Evolutionary conservation across 1,140 invertebrate species (phyloP), one percentile per base, ranked within the genome.

Genomic region (Wiebesia pumilae): DNA sequence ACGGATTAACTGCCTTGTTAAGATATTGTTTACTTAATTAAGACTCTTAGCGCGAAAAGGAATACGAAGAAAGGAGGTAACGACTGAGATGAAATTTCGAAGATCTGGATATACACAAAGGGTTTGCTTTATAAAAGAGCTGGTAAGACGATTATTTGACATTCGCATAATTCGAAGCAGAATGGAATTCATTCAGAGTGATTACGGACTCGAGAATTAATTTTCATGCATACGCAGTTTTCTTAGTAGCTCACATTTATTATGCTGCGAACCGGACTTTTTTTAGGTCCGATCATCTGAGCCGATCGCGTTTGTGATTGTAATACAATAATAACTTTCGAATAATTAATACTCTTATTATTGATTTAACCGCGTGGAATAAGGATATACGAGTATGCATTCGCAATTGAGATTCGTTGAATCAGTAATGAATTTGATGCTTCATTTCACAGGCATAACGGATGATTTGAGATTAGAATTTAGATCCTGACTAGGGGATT

Each of bases 11-110:
- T 43, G n/a, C 16, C 14, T 2, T 35, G 16, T 38, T 16, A 38
- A 67, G 19, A 82, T 71, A 75, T 73, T 82, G 43, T 82, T 51
- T 69, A 82, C 43, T 71, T 69, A 69, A 71, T 69, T 24, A 82
- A 71, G 2, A 24, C 62, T 47, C 43, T n/a, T 38, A 38, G 21
- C 6, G 6, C n/a, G 33, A 27, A 51, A 54, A 35, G 27, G n/a
- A 82, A 16, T 3, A 54, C 7, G 43, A n/a, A 71, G 3, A 82
- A 51, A 54, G 43, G 12, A 58, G 33, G 19, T 16, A 47, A 51
- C 6, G n/a, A 21, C 10, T 33, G n/a, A 54, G 30, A 83, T 58
- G 24, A 73, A 51, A 73, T 54, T 65, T 58, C 30, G 47, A 75
- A 35, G 65, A 2, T n/a, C 27, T 47, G 24, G n/a, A 24, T 21